These are phyloP conservation scores for Psilopsiagon aurifrons DNA, from an alignment of 2,113 vertebrate genomes.

Conservation along the genomic window DNA sequence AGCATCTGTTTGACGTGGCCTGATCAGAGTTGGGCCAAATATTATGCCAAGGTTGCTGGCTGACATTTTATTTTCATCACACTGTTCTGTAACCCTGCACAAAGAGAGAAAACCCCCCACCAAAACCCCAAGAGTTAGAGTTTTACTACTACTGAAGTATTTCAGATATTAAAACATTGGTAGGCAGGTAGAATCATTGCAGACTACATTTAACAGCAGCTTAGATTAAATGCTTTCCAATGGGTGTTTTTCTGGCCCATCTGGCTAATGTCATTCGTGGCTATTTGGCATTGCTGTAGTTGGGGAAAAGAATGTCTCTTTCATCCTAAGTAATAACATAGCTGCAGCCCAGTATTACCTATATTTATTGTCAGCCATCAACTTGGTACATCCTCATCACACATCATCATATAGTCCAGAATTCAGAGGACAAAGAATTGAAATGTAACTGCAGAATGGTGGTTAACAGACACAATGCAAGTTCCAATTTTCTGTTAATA, in stretches of 20 bases:
- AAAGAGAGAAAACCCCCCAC: background rate
- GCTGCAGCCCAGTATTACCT: background rate
- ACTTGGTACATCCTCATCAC: background rate
- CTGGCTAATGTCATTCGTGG: background rate
- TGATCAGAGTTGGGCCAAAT: constrained; percentile 95
- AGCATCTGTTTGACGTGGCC: constrained; percentile 88
- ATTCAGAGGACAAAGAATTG: background rate
- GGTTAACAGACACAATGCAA: background rate
- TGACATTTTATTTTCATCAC: constrained; percentile 98
- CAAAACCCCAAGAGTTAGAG: background rate
- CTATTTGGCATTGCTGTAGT: background rate
- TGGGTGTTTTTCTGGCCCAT: background rate
- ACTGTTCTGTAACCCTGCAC: constrained; percentile 86
- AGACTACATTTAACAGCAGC: background rate
- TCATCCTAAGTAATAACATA: background rate
- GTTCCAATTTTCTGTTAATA: background rate
- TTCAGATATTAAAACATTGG: background rate
- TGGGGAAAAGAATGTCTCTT: background rate
- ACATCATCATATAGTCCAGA: background rate
- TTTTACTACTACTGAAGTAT: background rate
- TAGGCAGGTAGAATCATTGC: background rate
- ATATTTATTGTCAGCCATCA: background rate
- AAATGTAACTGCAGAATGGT: background rate
- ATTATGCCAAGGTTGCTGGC: constrained; percentile 96
- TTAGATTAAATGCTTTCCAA: background rate